A percentile compares a stretch with the other conserved stretches of the same genome.
Conservation (phyloP, 2,888 invertebrate genomes). For the Heliconius aoede region DNA sequence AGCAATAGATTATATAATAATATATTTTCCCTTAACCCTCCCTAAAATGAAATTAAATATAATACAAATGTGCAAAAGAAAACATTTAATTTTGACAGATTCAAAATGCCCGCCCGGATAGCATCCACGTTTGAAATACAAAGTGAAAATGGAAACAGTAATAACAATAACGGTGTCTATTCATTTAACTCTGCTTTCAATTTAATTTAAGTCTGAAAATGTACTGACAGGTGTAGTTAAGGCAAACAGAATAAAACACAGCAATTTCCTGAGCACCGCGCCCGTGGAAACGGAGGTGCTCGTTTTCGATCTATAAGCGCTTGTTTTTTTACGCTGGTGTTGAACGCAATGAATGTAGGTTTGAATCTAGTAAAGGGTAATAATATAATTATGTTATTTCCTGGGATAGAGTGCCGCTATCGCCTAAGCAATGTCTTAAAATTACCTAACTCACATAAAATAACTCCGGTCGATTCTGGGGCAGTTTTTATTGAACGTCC, state of each 20-base stretch:
- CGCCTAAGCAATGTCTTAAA: too few relatives aligned
- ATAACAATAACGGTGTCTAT: constrained; percentile 37
- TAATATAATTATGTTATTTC: too few relatives aligned
- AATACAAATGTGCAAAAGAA: not conserved
- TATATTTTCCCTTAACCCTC: not conserved
- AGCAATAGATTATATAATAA: not conserved
- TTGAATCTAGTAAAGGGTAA: too few relatives aligned
- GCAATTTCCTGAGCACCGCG: constrained; percentile 67
- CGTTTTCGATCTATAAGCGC: not conserved
- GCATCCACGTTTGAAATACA: constrained; percentile 25
- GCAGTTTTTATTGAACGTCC: too few relatives aligned
- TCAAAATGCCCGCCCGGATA: not conserved
- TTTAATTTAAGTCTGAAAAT: constrained; percentile 47
- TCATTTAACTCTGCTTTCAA: constrained; percentile 42
- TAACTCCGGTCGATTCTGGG: too few relatives aligned
- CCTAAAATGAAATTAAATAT: not conserved
- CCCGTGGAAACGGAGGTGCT: constrained; percentile 47
- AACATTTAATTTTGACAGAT: not conserved
- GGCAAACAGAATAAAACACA: constrained; percentile 69
- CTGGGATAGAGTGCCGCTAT: not conserved
- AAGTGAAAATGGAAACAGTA: constrained; percentile 25
- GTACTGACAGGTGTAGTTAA: constrained; percentile 61
- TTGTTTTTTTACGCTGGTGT: not conserved
- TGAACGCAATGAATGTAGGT: not conserved
- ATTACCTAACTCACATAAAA: too few relatives aligned